phyloP scores from a whole-genome alignment of 2,113 vertebrate genomes.

The Lophotis ruficrista region DNA sequence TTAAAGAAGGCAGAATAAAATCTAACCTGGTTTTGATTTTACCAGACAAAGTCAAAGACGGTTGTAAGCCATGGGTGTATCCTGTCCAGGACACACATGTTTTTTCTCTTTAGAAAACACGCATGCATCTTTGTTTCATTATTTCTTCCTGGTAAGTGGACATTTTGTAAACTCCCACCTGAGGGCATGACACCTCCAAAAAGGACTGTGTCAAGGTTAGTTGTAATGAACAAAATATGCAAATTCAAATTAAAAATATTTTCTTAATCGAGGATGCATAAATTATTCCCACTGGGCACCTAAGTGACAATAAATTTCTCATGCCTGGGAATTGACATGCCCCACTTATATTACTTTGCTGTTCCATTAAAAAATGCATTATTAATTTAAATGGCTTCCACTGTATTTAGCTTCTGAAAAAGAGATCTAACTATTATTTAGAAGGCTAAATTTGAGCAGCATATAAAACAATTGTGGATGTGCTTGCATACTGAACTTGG shows the following conservation, averaged over 20 bases:
- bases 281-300: slow-evolving; percentile 66
- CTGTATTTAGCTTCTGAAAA: slow-evolving; percentile 10
- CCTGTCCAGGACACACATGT: neutral
- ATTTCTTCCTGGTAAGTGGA: slow-evolving; percentile 18
- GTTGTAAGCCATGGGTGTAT: neutral
- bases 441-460: neutral
- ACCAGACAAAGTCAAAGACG: neutral
- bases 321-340: slow-evolving; percentile 62
- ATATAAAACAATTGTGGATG: neutral
- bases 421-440: neutral
- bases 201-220: slow-evolving; percentile 69
- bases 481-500: neutral
- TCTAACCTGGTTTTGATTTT: neutral
- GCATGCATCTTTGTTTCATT: neutral
- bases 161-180: slow-evolving; percentile 34
- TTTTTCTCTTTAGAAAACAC: neutral
- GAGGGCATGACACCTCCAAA: slow-evolving; percentile 39
- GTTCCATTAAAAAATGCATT: slow-evolving; percentile 49
- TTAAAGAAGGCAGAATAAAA: neutral
- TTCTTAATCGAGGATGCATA: slow-evolving; percentile 71
- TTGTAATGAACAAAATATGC: slow-evolving; percentile 68
- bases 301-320: slow-evolving; percentile 67
- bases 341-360: slow-evolving; percentile 68
- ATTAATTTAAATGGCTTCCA: slow-evolving; percentile 60
- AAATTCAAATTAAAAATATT: slow-evolving; percentile 75